These are phyloP conservation scores for Hyles lineata DNA, from an alignment of 2,888 invertebrate species.

Conservation along the genomic window DNA sequence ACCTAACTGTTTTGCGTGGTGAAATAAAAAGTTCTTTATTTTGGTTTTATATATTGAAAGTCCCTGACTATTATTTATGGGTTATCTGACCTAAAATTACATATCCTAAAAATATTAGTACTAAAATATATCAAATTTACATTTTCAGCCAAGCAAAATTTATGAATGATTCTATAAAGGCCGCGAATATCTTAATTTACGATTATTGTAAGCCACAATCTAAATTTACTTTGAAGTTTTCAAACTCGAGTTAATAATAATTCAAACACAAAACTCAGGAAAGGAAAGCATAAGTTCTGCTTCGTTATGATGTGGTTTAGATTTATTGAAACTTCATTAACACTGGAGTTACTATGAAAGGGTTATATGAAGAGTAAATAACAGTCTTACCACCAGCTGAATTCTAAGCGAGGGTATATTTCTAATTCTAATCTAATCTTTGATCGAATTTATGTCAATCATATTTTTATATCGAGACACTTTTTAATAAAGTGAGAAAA, in stretches of 20 bases:
- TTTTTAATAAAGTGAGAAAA: no score
- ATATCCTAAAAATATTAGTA: not conserved
- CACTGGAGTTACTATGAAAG: not conserved
- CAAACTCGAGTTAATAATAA: not conserved
- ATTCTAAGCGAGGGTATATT: not conserved
- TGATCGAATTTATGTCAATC: no score
- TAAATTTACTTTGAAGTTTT: slow-evolving; percentile 1
- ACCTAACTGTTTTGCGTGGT: no score
- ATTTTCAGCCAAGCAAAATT: not conserved
- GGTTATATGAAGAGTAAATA: not conserved
- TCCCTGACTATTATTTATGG: no score
- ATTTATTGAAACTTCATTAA: not conserved
- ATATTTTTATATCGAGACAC: no score
- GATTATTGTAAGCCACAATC: not conserved
- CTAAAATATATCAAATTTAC: not conserved
- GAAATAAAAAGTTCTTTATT: no score
- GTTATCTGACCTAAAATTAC: not conserved
- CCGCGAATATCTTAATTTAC: not conserved
- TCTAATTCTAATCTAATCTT: no score
- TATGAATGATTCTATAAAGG: not conserved
- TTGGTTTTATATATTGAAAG: no score
- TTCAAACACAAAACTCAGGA: not conserved
- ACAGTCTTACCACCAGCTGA: not conserved
- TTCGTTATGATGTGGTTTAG: not conserved
- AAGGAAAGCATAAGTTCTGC: not conserved